A percentile compares a stretch with the other conserved stretches of the same genome.
Evolutionary conservation across 1,140 invertebrate species (phyloP).

Genomic region (Magallana ariakensis): DNA sequence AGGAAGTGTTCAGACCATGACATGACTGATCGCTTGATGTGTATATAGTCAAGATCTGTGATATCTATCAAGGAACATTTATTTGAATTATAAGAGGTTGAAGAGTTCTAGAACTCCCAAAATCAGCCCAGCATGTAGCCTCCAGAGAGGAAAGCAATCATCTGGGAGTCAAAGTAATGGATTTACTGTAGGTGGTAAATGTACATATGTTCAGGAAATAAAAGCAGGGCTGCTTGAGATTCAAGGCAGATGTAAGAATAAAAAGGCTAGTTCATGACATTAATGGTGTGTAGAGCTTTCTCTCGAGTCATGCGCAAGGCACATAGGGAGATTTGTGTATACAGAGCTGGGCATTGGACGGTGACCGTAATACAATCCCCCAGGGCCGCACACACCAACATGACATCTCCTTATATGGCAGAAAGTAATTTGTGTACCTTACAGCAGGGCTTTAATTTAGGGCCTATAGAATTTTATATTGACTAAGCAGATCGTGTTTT

Average conservation of each 20-base stretch:
- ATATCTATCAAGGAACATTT: no score
- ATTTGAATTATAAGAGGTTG: no score
- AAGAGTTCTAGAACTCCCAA: no score
- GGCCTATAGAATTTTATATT: background rate
- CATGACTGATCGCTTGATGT: no score
- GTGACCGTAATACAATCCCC: background rate
- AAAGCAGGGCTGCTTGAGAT: conserved; percentile 18
- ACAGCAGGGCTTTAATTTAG: conserved; percentile 6
- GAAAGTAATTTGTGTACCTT: background rate
- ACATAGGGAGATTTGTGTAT: background rate
- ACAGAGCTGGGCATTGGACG: background rate
- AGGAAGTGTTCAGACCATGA: no score
- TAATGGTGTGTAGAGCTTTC: conserved; percentile 5
- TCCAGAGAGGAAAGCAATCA: background rate
- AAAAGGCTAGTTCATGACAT: background rate
- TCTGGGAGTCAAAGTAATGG: background rate
- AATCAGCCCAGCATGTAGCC: background rate
- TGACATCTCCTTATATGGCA: conserved; percentile 33
- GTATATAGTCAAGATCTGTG: no score
- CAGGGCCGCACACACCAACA: background rate
- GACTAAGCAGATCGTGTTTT: conserved; percentile 20
- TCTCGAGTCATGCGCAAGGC: background rate
- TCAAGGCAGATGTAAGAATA: conserved; percentile 1
- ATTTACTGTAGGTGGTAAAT: background rate
- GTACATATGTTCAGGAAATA: conserved; percentile 28